Conservation (phyloP, 37 sponge, comb jelly and placozoan genomes). For the Dysidea cf. avara region DNA sequence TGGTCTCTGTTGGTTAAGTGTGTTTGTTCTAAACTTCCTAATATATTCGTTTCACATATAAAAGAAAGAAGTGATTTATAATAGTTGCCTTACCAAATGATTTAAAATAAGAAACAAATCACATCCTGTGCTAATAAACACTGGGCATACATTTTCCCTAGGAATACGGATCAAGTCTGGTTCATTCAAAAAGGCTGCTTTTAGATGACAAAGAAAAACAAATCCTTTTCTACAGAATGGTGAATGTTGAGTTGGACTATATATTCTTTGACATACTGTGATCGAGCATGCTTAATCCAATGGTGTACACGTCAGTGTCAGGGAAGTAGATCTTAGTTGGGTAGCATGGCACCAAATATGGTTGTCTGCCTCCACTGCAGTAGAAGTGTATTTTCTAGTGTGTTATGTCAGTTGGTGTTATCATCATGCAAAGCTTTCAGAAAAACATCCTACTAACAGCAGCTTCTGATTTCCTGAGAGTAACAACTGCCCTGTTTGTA, state of each 20-base stretch:
- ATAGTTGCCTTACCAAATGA: not conserved
- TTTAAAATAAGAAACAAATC: not conserved
- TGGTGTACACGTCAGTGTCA: slow-evolving; percentile 26
- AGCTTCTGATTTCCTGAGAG: not conserved
- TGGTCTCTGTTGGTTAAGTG: not conserved
- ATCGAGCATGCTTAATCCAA: slow-evolving; percentile 4
- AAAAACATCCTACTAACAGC: not conserved
- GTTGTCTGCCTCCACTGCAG: slow-evolving; percentile 16
- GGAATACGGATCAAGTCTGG: too few species aligned
- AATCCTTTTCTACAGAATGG: not conserved
- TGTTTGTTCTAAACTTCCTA: too few species aligned
- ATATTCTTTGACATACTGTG: not conserved
- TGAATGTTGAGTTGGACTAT: not conserved
- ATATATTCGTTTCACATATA: not conserved
- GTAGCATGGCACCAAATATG: slow-evolving; percentile 22
- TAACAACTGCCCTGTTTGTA: not conserved
- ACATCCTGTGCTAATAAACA: slow-evolving; percentile 8
- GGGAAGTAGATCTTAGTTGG: slow-evolving; percentile 8
- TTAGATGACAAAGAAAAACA: too few species aligned
- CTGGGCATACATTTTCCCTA: too few species aligned
- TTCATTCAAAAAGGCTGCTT: too few species aligned
- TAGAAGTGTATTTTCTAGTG: not conserved
- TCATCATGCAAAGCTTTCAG: not conserved
- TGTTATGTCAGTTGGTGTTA: not conserved
- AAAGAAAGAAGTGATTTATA: too few species aligned